Conservation (phyloP, 2,797 vertebrate species). For the Sorex maritimensis region DNA sequence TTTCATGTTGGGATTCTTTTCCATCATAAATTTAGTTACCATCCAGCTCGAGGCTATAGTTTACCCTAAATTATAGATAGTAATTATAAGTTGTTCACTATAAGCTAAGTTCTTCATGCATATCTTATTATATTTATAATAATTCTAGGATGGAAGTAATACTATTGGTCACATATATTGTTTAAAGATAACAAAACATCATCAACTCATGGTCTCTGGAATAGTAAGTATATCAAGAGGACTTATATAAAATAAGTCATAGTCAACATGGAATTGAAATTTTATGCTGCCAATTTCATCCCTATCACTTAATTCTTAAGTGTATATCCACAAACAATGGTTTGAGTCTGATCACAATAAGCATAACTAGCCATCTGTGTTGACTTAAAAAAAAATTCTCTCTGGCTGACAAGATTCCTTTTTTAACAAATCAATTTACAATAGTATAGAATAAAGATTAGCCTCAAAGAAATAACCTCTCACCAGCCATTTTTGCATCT, state of each 20-base stretch:
- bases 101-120: background rate
- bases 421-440: slow-evolving; percentile 83
- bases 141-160: background rate
- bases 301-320: background rate
- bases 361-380: slow-evolving; percentile 71
- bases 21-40: slow-evolving; percentile 43
- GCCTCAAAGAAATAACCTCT: slow-evolving; percentile 55
- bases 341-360: slow-evolving; percentile 64
- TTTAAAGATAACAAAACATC: background rate
- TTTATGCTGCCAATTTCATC: background rate
- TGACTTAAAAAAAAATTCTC: slow-evolving; percentile 81
- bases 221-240: background rate
- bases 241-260: background rate
- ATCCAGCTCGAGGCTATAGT: background rate
- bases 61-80: background rate
- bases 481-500: fast-evolving
- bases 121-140: background rate
- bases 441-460: slow-evolving; percentile 70
- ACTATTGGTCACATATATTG: background rate
- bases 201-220: no score
- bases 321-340: background rate
- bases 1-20: background rate
- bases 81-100: background rate
- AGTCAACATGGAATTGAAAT: background rate
- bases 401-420: slow-evolving; percentile 71